Evolutionary conservation across 2,113 vertebrate genomes (phyloP).

Genomic region (Prinia subflava): DNA sequence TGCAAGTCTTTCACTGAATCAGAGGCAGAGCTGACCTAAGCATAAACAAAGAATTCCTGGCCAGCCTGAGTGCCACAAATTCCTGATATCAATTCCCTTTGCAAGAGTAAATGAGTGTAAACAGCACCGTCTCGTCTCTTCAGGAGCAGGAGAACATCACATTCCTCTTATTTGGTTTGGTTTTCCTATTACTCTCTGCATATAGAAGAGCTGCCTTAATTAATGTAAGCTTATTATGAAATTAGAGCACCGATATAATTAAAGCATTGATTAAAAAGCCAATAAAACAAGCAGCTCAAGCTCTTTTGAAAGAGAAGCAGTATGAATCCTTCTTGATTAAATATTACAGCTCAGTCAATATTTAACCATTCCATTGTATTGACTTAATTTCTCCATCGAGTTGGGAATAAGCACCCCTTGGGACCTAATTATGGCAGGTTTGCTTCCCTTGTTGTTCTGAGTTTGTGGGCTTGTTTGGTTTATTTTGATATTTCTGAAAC

Average conservation of each 20-base stretch:
- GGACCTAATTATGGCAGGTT: slow-evolving; percentile 32
- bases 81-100: not conserved
- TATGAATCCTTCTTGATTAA: slow-evolving; percentile 56
- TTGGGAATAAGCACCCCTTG: not conserved
- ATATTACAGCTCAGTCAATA: slow-evolving; percentile 50
- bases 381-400: not conserved
- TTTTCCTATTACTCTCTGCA: slow-evolving; percentile 3
- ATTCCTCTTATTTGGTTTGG: not conserved
- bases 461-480: not conserved
- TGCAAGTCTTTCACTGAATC: not conserved
- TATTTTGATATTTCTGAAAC: not conserved
- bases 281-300: slow-evolving; percentile 26
- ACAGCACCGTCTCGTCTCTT: not conserved
- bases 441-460: not conserved
- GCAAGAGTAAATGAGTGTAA: not conserved
- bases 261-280: slow-evolving; percentile 60
- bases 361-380: slow-evolving; percentile 48
- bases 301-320: slow-evolving; percentile 29
- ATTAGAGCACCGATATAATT: slow-evolving; percentile 54
- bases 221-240: slow-evolving; percentile 56
- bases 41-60: not conserved
- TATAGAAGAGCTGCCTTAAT: slow-evolving; percentile 42
- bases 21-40: not conserved
- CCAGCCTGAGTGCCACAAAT: not conserved
- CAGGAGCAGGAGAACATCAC: not conserved